phyloP scores from a whole-genome alignment of 1,140 invertebrate species.

The Danaus plexippus region DNA sequence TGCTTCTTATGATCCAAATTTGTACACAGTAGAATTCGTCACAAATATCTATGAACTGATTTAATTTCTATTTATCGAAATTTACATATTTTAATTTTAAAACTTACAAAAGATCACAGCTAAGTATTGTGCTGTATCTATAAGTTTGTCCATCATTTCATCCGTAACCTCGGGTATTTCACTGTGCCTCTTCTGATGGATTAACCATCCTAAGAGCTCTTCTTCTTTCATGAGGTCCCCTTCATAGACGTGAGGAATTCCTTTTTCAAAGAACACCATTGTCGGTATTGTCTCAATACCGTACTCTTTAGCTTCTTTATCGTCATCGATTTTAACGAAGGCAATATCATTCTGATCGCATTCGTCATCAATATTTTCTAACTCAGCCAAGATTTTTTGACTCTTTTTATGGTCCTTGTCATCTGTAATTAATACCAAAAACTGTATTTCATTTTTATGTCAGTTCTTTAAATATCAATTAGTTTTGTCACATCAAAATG shows the following conservation, averaged over 20 bases:
- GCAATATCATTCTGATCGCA: constrained; percentile 93
- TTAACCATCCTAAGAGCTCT: constrained; percentile 88
- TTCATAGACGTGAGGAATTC: constrained; percentile 91
- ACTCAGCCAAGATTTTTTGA: constrained; percentile 86
- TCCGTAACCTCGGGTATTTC: constrained; percentile 94
- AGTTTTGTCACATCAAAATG: too few relatives aligned
- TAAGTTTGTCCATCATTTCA: constrained; percentile 94
- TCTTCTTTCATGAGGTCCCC: constrained; percentile 94
- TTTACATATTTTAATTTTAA: background rate
- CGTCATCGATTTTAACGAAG: constrained; percentile 94
- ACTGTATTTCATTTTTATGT: constrained; percentile 65
- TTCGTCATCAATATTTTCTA: constrained; percentile 96
- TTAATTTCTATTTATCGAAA: too few relatives aligned
- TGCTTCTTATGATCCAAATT: too few relatives aligned
- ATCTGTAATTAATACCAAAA: constrained; percentile 76
- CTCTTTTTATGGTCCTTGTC: constrained; percentile 94
- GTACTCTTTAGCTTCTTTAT: constrained; percentile 90
- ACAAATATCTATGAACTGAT: too few relatives aligned
- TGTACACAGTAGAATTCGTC: too few relatives aligned
- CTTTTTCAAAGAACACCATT: constrained; percentile 89
- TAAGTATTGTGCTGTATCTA: constrained; percentile 83
- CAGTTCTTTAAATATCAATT: constrained; percentile 46
- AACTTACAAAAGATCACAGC: constrained; percentile 90
- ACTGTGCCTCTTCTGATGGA: constrained; percentile 90
- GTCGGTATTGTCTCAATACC: constrained; percentile 87